phyloP scores from a whole-genome alignment of 2,888 invertebrate species.

The Allacma fusca region DNA sequence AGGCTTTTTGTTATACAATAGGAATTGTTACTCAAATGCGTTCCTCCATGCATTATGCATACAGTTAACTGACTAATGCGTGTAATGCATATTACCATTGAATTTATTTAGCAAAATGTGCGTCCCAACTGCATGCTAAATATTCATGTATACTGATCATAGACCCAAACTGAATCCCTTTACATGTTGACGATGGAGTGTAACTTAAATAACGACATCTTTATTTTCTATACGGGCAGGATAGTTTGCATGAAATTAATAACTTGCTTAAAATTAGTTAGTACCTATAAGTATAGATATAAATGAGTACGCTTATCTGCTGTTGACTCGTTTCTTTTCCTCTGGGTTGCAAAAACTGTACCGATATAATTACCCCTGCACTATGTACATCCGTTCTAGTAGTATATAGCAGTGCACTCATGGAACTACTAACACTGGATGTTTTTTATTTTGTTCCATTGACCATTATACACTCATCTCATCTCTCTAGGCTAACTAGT shows the following conservation, averaged over 20 bases:
- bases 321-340: background rate
- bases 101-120: background rate
- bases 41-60: background rate
- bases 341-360: constrained; percentile 25
- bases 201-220: no score
- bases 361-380: constrained; percentile 26
- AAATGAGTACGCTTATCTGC: no score
- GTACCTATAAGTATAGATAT: no score
- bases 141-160: no score
- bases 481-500: constrained; percentile 15
- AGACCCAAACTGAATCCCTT: no score
- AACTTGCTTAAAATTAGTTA: no score
- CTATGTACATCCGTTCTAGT: background rate
- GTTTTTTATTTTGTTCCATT: background rate
- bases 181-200: no score
- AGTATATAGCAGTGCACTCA: background rate
- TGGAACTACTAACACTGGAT: background rate
- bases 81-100: background rate
- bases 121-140: background rate
- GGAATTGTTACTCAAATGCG: background rate
- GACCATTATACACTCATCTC: no score
- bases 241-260: no score
- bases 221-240: no score
- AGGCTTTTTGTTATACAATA: background rate
- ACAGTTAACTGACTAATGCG: background rate